These are phyloP conservation scores for Amphipyra tragopoginis DNA, from an alignment of 2,888 invertebrate species.

Conservation along the genomic window DNA sequence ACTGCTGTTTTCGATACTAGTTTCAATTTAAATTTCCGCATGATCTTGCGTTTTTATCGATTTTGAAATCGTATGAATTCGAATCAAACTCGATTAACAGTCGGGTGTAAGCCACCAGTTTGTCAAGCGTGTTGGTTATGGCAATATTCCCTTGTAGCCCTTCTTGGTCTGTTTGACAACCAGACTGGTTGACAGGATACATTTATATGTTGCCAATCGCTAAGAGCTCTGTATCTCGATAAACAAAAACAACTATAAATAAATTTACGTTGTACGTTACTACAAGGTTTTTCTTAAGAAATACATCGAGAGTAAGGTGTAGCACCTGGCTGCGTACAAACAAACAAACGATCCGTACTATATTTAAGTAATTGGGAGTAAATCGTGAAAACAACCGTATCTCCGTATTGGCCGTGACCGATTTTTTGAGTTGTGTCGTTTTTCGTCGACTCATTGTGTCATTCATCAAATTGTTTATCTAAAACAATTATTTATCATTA, in stretches of 20 bases:
- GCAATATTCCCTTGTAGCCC: too few species aligned
- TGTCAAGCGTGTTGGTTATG: too few species aligned
- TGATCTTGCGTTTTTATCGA: too few species aligned
- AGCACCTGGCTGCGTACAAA: slow-evolving; percentile 43
- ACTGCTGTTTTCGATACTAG: too few species aligned
- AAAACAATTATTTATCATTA: slow-evolving; percentile 54
- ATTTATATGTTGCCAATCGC: too few species aligned
- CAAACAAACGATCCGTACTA: slow-evolving; percentile 31
- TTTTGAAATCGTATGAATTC: too few species aligned
- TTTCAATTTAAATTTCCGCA: too few species aligned
- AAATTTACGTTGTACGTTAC: background rate
- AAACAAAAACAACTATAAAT: background rate
- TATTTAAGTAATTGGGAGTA: slow-evolving; percentile 25
- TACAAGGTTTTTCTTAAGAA: slow-evolving; percentile 12
- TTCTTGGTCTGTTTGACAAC: too few species aligned
- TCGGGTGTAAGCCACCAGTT: too few species aligned
- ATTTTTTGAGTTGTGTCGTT: slow-evolving; percentile 27
- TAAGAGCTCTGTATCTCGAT: too few species aligned
- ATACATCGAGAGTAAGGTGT: slow-evolving; percentile 18
- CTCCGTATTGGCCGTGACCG: slow-evolving; percentile 50
- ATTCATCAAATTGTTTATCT: slow-evolving; percentile 46
- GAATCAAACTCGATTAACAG: too few species aligned
- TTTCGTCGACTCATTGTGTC: slow-evolving; percentile 25
- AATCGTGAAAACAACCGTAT: slow-evolving; percentile 31
- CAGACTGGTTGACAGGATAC: too few species aligned